These are phyloP conservation scores for Chymomyza procnemis DNA, from an alignment of 2,888 invertebrate species.

Conservation along the genomic window DNA sequence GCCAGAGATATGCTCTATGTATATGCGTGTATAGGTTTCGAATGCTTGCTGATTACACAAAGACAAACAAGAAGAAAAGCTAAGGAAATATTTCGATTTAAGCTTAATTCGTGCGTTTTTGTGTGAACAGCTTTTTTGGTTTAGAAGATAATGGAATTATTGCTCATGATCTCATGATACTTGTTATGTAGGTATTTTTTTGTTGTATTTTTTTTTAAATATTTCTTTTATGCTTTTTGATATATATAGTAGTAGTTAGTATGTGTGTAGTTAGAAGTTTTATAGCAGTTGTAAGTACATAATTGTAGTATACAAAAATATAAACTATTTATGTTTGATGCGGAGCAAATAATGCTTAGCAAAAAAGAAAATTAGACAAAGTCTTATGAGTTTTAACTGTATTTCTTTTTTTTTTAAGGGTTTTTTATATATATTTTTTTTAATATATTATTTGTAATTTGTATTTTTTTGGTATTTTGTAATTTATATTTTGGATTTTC, in stretches of 20 bases:
- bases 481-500: conserved; percentile 57
- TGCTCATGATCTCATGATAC: conserved; percentile 46
- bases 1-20: background rate
- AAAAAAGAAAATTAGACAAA: conserved; percentile 66
- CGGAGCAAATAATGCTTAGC: conserved; percentile 74
- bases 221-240: too few relatives aligned
- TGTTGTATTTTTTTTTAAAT: conserved; percentile 23
- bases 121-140: background rate
- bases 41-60: background rate
- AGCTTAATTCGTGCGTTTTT: background rate
- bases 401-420: conserved; percentile 20
- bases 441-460: conserved; percentile 10
- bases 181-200: conserved; percentile 47
- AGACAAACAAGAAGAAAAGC: background rate
- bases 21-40: background rate
- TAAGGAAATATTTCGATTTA: background rate
- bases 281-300: conserved; percentile 52
- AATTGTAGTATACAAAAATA: conserved; percentile 66
- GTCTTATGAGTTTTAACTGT: background rate
- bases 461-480: conserved; percentile 12
- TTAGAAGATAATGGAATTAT: conserved; percentile 21
- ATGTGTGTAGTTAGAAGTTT: conserved; percentile 43
- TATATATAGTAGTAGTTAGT: background rate
- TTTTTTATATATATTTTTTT: conserved; percentile 29
- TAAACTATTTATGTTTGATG: conserved; percentile 68